phyloP scores from a whole-genome alignment of 1,140 invertebrate genomes.

The Pseudomyrmex concolor region DNA sequence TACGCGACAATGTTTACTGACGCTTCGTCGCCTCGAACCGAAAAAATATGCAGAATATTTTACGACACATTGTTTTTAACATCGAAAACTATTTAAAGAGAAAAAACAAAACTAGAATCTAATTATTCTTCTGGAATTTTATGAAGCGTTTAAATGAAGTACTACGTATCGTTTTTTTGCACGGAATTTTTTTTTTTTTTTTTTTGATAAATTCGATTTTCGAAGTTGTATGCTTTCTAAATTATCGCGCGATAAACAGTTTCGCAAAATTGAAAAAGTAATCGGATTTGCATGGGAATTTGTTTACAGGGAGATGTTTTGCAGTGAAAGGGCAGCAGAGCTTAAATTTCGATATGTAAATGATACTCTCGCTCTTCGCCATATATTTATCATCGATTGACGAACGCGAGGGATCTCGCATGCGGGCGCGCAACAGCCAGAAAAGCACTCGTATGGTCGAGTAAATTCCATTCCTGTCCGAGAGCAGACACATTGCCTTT shows the following conservation, averaged over 20 bases:
- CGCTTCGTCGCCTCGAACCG: background rate
- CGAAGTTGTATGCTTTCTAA: background rate
- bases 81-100: background rate
- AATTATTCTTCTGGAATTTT: too few species aligned
- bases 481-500: constrained; percentile 49
- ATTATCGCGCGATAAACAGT: background rate
- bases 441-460: constrained; percentile 5
- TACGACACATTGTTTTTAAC: constrained; percentile 29
- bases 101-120: too few species aligned
- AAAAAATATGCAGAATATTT: constrained; percentile 17
- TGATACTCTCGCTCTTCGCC: constrained; percentile 5
- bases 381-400: constrained; percentile 13
- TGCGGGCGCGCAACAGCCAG: constrained; percentile 34
- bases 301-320: background rate
- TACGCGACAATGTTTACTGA: constrained; percentile 58
- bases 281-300: constrained; percentile 12
- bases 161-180: background rate
- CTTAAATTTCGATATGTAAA: constrained; percentile 34
- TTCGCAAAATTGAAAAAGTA: constrained; percentile 12
- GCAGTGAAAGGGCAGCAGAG: background rate
- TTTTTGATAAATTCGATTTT: background rate
- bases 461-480: constrained; percentile 48
- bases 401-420: constrained; percentile 32
- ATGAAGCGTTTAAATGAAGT: background rate
- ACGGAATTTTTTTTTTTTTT: too few species aligned